Base-by-base conservation (phyloP, 2,797 vertebrate species). In the Adrianichthys oophorus region DNA sequence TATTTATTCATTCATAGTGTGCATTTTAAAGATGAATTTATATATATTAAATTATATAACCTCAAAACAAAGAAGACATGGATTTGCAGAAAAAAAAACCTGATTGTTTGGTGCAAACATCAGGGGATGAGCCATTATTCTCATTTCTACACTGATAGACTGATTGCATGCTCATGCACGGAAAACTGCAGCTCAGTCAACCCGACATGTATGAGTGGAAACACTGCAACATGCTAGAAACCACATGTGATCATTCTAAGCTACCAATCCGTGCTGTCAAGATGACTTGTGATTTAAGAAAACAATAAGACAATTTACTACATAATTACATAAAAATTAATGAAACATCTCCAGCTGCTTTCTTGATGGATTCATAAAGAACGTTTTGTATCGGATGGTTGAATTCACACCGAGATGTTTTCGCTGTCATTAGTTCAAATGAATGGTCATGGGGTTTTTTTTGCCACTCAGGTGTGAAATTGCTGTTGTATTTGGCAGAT, bases 401-500 rank as follows among this genome's bases (percentile, higher is more conserved):
- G 65, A 72, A 75, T 85, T 79, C 65, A 65, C 72, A 78, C 78
- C 2, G 47, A 15, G 53, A 84, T 66, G 41, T 80, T 85, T 78
- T 67, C 41, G 73, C 80, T 77, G 86, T 88, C 86, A 84, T 54
- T 15, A 13, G 72, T 63, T 52, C 67, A 85, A 88, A 91, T 65
- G 55, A 88, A 85, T 83, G 82, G 84, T 82, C 84, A 68, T 89
- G 87, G 2, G 87, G 2, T 21, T 90, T 90, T 89, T 88, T 82
- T 83, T 80, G 32, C 84, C 76, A 74, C 80, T 88, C 84, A 84
- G 88, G 86, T 87, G 82, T 87, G 87, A 89, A 91, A 91, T 90
- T 91, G 82, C 84, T 80, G 84, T 82, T 87, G 85, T 85, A 85
- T 91, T 89, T 91, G 89, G 84, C 80, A 87, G 83, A 87, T 83